Evolutionary conservation across 1,140 invertebrate genomes (phyloP).

Genomic region (Ceratitis capitata): DNA sequence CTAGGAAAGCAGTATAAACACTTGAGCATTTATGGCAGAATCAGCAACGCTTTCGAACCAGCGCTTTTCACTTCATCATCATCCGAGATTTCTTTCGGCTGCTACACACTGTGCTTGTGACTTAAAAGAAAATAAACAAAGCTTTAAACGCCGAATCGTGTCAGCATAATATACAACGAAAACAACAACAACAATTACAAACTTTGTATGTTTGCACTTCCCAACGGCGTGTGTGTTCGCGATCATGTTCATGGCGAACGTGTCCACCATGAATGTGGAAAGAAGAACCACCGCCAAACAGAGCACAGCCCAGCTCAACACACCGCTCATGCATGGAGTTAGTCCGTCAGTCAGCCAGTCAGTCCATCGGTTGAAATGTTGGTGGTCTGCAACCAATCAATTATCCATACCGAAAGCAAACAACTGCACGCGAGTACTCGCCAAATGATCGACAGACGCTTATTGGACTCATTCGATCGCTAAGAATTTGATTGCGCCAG

Average conservation of each 20-base stretch:
- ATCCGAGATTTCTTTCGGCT: not conserved
- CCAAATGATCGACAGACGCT: conserved; percentile 16
- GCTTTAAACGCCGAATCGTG: conserved; percentile 7
- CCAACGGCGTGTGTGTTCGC: conserved; percentile 21
- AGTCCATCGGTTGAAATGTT: conserved; percentile 4
- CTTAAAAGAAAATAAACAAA: not conserved
- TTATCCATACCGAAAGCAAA: not conserved
- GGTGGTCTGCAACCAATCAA: conserved; percentile 34
- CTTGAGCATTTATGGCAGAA: too few species aligned
- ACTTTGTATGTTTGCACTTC: not conserved
- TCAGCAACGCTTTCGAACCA: too few species aligned
- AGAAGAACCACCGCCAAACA: not conserved
- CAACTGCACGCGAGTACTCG: not conserved
- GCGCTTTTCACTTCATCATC: too few species aligned
- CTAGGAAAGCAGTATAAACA: too few species aligned
- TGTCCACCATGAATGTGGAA: not conserved
- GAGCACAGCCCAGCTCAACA: not conserved
- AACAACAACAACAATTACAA: not conserved
- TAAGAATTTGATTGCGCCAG: not conserved
- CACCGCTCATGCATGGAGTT: too few species aligned
- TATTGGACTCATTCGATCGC: not conserved
- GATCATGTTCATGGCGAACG: conserved; percentile 27
- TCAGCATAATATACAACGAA: not conserved
- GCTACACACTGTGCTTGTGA: not conserved
- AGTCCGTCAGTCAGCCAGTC: not conserved